Base-by-base conservation (phyloP, 2,113 vertebrate species). In the Chamaea fasciata region DNA sequence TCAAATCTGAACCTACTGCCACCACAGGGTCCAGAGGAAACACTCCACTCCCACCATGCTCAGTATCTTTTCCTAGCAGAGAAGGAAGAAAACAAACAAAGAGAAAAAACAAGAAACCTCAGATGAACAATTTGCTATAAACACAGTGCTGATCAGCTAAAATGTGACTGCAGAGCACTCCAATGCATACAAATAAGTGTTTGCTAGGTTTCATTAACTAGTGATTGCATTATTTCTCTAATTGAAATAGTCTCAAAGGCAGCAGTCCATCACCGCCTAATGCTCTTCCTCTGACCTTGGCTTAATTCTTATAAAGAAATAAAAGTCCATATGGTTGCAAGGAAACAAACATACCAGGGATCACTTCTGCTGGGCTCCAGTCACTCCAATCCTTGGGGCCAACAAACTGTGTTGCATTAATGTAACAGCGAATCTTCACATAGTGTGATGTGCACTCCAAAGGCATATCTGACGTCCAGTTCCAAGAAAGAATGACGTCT, bases 391-490 rank as follows among this genome's bases (percentile, higher is more conserved):
- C 87, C 77, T 94, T 98, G 53, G 10, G 91, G 59, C 97, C 98
- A 63, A 39, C 50, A 86, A 98, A 98, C 8, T 68, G 46, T n/a
- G 76, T 84, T 42, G 59, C 73, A 14, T 98, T 96, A 39, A 98
- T 28, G 5, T 95, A 97, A 83, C 70, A 95, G 35, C 97, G 94
- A 77, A 98, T 97, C 42, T 87, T 94, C 79, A 97, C 96, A 24
- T 94, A 97, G 41, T 98, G 98, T 0, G 90, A 87, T 20, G 96
- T 94, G 49, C 98, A 98, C 27, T 98, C 96, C 92, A 98, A 94
- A 53, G 98, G 97, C 68, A 98, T 74, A 79, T 98, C 97, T 27
- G 98, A 98, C 46, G 87, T 96, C 98, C 98, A 98, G 19, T 77
- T 97, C 98, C 98, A 98, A 49, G 93, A 96, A 71, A 95, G 97